Evolutionary conservation across 2,113 vertebrate genomes (phyloP), one percentile per base, ranked within the genome.

Genomic region (Psophia crepitans): DNA sequence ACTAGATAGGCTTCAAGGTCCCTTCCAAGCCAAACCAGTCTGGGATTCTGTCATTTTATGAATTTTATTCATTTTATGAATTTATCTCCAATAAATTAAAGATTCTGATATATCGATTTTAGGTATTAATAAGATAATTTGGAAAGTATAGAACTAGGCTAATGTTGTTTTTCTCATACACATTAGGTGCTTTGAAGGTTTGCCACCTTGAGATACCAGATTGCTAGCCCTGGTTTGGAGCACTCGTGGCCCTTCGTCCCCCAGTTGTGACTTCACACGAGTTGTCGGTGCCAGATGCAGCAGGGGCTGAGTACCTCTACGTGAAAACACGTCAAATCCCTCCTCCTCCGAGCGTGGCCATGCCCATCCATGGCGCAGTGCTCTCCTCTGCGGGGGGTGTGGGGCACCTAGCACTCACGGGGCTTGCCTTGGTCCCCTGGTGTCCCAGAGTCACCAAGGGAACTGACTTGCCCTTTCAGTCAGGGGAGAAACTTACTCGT

Each of bases 71-170:
- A 15, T 27, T 22, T 22, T 26, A 53, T 28, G 22, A 91, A 84
- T 30, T n/a, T n/a, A 93, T 89, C 95, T 92, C 89, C 43, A 71
- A 60, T 43, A 89, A 90, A 94, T 94, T 87, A 66, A 88, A 84
- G 94, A 89, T 49, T 48, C 56, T 11, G 21, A 43, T 66, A 74
- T 41, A 48, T 63, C 92, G 93, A 88, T 53, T 46, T 13, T 22
- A 58, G 83, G 11, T 64, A 17, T 85, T 96, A 89, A 90, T 76
- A 73, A 58, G 74, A 32, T 66, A 78, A 84, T 53, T 30, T 79
- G 84, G 88, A 58, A 77, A 84, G 63, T 41, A 9, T 19, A 81
- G 81, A 82, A 35, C 88, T 96, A 81, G 28, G 95, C 35, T 95
- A 3, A 5, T 18, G 78, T 7, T 18, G 78, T 7, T 43, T 51